phyloP scores from a whole-genome alignment of 2,888 invertebrate genomes.

The Alentia gelatinosa region DNA sequence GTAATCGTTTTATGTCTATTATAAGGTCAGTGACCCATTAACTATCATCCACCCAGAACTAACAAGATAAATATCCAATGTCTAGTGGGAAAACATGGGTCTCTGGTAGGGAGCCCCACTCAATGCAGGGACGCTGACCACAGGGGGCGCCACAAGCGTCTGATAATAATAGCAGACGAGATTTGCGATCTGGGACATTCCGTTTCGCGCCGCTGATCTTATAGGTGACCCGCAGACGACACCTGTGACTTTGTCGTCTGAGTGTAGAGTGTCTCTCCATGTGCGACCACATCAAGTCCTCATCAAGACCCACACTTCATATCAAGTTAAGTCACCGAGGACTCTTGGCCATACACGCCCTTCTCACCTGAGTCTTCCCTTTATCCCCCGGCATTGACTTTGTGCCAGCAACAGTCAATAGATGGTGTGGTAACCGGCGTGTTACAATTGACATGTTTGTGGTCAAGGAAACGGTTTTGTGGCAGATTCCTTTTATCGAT shows the following conservation, averaged over 20 bases:
- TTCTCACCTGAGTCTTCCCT: background rate
- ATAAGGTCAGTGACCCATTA: no score
- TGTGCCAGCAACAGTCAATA: no score
- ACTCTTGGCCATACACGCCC: no score
- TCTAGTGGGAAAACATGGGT: no score
- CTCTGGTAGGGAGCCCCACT: background rate
- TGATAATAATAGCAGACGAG: background rate
- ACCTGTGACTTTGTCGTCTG: background rate
- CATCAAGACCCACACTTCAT: background rate
- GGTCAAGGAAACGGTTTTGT: background rate
- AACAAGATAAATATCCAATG: no score
- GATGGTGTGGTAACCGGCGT: background rate
- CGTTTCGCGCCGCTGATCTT: background rate
- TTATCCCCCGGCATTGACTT: background rate
- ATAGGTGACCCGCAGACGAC: conserved; percentile 1
- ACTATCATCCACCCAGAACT: no score
- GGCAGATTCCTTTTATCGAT: no score
- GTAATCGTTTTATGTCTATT: no score
- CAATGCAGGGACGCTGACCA: background rate
- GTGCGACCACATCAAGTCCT: background rate
- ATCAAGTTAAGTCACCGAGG: background rate
- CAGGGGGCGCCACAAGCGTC: background rate
- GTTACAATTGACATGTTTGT: background rate
- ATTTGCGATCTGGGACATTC: background rate
- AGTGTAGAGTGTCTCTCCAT: background rate